Evolutionary conservation across 2,113 vertebrate species (phyloP).

Genomic region (Petroica traversi): DNA sequence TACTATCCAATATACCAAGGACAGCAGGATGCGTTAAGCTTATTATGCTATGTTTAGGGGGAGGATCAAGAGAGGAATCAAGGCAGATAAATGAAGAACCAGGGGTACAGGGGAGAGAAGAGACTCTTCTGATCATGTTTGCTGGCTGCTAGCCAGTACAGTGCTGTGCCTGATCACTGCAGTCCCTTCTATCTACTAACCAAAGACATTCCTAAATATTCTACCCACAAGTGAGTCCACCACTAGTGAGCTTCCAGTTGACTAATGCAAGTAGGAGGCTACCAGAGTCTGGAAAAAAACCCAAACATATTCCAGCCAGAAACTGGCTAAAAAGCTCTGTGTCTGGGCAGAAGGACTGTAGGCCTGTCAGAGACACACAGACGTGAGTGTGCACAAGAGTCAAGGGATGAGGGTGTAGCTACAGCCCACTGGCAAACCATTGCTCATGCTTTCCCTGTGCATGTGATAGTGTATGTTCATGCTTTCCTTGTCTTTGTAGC

Average conservation of each 20-base stretch:
- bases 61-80: neutral
- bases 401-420: neutral
- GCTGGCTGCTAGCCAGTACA: neutral
- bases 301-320: neutral
- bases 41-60: neutral
- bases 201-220: neutral
- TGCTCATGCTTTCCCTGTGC: neutral
- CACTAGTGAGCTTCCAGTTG: neutral
- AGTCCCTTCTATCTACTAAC: neutral
- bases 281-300: rapidly evolving
- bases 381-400: rapidly evolving
- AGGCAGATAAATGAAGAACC: neutral
- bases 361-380: neutral
- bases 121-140: neutral
- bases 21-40: neutral
- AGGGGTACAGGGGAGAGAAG: neutral
- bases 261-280: neutral
- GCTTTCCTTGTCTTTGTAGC: neutral
- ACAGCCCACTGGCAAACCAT: neutral
- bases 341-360: neutral
- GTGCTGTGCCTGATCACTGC: neutral
- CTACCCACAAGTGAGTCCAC: neutral
- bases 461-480: neutral
- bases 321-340: neutral
- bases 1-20: neutral